These are phyloP conservation scores for Cyphomyrus discorhynchus DNA, from an alignment of 2,113 vertebrate species.

Conservation along the genomic window DNA sequence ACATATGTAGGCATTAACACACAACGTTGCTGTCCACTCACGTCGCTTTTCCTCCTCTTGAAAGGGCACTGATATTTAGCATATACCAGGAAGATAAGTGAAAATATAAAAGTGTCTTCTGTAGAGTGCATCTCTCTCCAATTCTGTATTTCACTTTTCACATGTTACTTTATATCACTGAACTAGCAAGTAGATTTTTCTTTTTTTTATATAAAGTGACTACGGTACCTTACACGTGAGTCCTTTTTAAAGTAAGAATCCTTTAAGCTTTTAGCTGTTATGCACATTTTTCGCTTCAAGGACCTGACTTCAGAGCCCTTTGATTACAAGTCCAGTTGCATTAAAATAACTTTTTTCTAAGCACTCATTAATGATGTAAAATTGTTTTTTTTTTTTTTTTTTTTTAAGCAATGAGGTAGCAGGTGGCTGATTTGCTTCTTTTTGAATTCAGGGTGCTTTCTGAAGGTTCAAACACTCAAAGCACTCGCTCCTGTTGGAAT, in stretches of 20 bases:
- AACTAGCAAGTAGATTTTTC: not conserved
- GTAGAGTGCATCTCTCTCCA: not conserved
- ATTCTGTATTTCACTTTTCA: not conserved
- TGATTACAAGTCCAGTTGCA: not conserved
- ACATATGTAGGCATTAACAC: conserved; percentile 20
- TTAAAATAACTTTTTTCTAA: not conserved
- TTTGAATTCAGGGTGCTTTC: not conserved
- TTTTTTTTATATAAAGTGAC: not conserved
- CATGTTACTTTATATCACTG: not conserved
- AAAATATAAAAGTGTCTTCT: conserved; percentile 7
- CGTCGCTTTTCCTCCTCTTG: conserved; percentile 14
- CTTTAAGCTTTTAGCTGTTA: not conserved
- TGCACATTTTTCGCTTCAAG: not conserved
- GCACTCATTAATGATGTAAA: not conserved
- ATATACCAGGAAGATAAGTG: conserved; percentile 5
- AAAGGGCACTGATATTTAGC: conserved; percentile 2
- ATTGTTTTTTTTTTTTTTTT: not conserved
- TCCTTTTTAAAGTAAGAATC: not conserved
- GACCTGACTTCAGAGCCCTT: not conserved
- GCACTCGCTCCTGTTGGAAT: not conserved
- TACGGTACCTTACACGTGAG: not conserved
- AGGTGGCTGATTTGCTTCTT: not conserved
- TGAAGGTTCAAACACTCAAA: not conserved
- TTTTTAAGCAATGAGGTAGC: not conserved
- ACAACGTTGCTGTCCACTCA: not conserved